These are phyloP conservation scores for Mimas tiliae DNA, from an alignment of 2,888 invertebrate genomes.

Conservation along the genomic window DNA sequence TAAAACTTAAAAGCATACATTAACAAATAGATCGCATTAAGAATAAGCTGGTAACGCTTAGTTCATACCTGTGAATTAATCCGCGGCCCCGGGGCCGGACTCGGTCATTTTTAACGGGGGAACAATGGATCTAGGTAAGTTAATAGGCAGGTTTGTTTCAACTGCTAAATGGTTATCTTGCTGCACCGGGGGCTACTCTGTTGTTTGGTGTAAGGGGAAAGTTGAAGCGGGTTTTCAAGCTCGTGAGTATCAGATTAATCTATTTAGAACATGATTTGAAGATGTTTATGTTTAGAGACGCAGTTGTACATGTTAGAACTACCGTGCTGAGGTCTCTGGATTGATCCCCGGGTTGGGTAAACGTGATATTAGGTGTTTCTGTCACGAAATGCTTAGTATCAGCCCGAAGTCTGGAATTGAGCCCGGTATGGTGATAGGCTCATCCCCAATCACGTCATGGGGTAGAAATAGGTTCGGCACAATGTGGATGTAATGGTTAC, in stretches of 20 bases:
- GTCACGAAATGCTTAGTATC: no score
- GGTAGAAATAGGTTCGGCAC: no score
- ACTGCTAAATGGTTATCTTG: constrained; percentile 80
- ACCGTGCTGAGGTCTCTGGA: no score
- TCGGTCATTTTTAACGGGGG: constrained; percentile 62
- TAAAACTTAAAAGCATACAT: background rate
- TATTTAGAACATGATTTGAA: no score
- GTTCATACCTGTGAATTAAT: constrained; percentile 23
- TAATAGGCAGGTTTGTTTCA: constrained; percentile 76
- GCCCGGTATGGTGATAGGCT: no score
- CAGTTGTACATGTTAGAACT: no score
- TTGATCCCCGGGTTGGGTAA: no score
- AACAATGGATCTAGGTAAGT: constrained; percentile 69
- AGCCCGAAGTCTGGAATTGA: no score
- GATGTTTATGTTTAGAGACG: no score
- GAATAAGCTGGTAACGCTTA: constrained; percentile 23
- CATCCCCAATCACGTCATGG: no score
- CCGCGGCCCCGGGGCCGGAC: constrained; percentile 36
- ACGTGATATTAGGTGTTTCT: no score
- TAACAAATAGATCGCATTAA: constrained; percentile 27
- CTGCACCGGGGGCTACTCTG: constrained; percentile 61
- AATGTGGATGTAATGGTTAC: no score
- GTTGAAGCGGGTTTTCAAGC: constrained; percentile 14
- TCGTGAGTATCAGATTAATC: background rate
- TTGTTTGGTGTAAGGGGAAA: constrained; percentile 45